phyloP scores from a whole-genome alignment of 1,140 invertebrate genomes.

The Hyposmocoma kahamanoa region DNA sequence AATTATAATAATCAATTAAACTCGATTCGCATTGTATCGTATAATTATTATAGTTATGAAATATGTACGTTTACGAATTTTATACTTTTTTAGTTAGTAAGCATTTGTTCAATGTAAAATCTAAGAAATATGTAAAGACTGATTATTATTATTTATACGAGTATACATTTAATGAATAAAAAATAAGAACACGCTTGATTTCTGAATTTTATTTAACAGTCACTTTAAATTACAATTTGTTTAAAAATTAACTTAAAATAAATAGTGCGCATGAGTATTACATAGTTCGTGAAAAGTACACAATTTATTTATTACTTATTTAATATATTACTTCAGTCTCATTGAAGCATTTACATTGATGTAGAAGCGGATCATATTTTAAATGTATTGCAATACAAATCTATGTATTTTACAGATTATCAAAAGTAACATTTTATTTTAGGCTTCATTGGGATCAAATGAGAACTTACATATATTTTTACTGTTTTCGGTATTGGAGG shows the following conservation, averaged over 20 bases:
- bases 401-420: too few relatives aligned
- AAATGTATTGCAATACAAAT: too few relatives aligned
- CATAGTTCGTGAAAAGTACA: slow-evolving; percentile 25
- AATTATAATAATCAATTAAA: too few relatives aligned
- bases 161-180: slow-evolving; percentile 25
- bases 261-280: slow-evolving; percentile 45
- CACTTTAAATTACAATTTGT: slow-evolving; percentile 39
- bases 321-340: slow-evolving; percentile 52
- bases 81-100: too few relatives aligned
- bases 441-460: too few relatives aligned
- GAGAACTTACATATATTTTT: too few relatives aligned
- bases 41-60: too few relatives aligned
- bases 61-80: too few relatives aligned
- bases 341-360: slow-evolving; percentile 28
- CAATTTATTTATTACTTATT: not conserved
- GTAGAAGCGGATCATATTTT: not conserved
- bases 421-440: too few relatives aligned
- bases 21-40: too few relatives aligned
- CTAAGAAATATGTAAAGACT: slow-evolving; percentile 30
- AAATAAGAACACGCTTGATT: slow-evolving; percentile 25
- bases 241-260: slow-evolving; percentile 20
- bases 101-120: not conserved
- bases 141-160: slow-evolving; percentile 29
- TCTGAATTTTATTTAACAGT: slow-evolving; percentile 62
- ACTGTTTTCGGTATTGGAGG: too few relatives aligned